Conservation (phyloP, 1,140 invertebrate genomes). For the Adelges cooleyi region DNA sequence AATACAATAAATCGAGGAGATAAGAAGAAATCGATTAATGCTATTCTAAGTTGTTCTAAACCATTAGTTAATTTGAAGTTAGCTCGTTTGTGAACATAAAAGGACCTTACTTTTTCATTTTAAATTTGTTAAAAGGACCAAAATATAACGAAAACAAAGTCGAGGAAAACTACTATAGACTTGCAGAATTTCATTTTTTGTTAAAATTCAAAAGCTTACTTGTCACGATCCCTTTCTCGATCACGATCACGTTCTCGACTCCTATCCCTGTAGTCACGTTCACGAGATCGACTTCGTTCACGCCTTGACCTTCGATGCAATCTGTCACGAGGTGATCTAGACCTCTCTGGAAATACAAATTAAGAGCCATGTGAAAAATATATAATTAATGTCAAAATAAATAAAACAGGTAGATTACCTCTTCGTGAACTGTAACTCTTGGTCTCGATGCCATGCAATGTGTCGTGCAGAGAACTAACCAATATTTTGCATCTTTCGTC, state of each 20-base stretch:
- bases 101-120: background rate
- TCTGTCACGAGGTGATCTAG: constrained; percentile 62
- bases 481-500: constrained; percentile 98
- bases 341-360: constrained; percentile 46
- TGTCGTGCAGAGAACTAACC: constrained; percentile 93
- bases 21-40: too few relatives aligned
- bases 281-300: constrained; percentile 67
- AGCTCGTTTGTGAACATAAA: background rate
- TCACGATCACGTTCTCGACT: constrained; percentile 49
- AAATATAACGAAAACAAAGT: background rate
- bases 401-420: constrained; percentile 37
- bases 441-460: constrained; percentile 89
- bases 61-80: too few relatives aligned
- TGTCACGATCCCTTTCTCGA: constrained; percentile 40
- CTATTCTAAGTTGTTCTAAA: too few relatives aligned
- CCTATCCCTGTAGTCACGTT: constrained; percentile 58
- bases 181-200: background rate
- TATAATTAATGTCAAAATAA: too few relatives aligned
- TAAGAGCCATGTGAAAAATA: background rate
- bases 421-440: constrained; percentile 75
- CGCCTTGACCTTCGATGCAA: constrained; percentile 50
- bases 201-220: constrained; percentile 12
- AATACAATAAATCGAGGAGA: constrained; percentile 16
- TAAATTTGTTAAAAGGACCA: background rate
- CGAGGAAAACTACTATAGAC: background rate